These are phyloP conservation scores for Elephantulus edwardii DNA, from an alignment of 2,113 vertebrate genomes.

Conservation along the genomic window DNA sequence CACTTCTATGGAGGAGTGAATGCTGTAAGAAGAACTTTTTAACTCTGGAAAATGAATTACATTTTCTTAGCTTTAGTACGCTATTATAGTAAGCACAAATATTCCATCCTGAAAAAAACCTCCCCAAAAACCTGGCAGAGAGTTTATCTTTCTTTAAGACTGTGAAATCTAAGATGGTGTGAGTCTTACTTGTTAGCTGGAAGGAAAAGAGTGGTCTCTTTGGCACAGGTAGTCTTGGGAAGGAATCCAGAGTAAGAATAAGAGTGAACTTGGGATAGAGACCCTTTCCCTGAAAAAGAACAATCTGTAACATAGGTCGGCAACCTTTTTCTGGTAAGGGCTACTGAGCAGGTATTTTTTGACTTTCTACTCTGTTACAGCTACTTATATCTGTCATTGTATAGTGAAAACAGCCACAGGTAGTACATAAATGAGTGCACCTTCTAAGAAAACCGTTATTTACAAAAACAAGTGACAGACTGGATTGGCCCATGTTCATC, in stretches of 20 bases:
- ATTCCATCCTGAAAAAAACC: slow-evolving; percentile 58
- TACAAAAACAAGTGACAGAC: not conserved
- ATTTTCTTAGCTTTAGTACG: slow-evolving; percentile 59
- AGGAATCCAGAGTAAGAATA: slow-evolving; percentile 15
- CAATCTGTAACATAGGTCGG: not conserved
- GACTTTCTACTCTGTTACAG: not conserved
- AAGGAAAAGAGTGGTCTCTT: slow-evolving; percentile 68
- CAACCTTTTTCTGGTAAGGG: not conserved
- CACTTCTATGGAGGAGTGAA: slow-evolving; percentile 49
- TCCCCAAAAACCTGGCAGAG: slow-evolving; percentile 69
- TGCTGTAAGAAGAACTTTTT: slow-evolving; percentile 65
- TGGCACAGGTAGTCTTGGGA: slow-evolving; percentile 24
- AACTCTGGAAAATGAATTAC: slow-evolving; percentile 82
- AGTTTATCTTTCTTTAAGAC: slow-evolving; percentile 71
- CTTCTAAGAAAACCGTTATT: not conserved
- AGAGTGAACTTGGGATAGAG: not conserved
- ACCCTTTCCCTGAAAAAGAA: not conserved
- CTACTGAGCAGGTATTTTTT: slow-evolving; percentile 13
- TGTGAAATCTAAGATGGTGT: slow-evolving; percentile 79
- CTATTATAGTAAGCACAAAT: slow-evolving; percentile 73
- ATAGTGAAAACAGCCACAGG: not conserved
- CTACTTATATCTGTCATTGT: not conserved
- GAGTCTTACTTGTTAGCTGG: slow-evolving; percentile 78
- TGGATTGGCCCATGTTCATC: not conserved
- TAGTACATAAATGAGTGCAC: not conserved